Conservation (phyloP, 1,140 invertebrate species). For the Plectrocnemia conspersa region DNA sequence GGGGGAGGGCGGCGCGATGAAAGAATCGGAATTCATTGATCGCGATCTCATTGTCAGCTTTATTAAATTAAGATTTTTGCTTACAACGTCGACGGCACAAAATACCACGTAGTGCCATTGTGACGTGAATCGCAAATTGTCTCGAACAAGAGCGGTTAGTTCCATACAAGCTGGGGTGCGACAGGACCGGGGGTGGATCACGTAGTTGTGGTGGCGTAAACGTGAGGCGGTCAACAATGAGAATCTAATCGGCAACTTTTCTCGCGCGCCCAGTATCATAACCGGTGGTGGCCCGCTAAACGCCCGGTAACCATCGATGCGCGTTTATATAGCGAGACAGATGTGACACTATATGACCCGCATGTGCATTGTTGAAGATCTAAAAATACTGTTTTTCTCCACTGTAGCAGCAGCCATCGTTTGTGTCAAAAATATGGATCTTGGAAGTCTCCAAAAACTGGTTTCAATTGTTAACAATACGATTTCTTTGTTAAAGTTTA, state of each 20-base stretch:
- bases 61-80: neutral
- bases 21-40: too few relatives aligned
- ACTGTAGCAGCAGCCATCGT: too few relatives aligned
- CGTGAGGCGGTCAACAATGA: slow-evolving; percentile 20
- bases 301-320: too few relatives aligned
- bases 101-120: neutral
- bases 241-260: slow-evolving; percentile 21
- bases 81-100: neutral
- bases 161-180: slow-evolving; percentile 14
- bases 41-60: neutral
- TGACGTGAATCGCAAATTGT: slow-evolving; percentile 19
- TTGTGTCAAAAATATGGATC: too few relatives aligned
- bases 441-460: too few relatives aligned
- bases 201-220: slow-evolving; percentile 7
- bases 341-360: too few relatives aligned
- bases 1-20: neutral
- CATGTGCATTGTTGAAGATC: too few relatives aligned
- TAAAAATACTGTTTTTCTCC: too few relatives aligned
- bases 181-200: neutral
- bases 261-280: slow-evolving; percentile 1
- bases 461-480: too few relatives aligned
- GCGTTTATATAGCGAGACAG: too few relatives aligned
- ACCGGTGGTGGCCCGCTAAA: neutral
- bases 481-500: too few relatives aligned
- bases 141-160: slow-evolving; percentile 11